A percentile compares a stretch with the other conserved stretches of the same genome.
Conservation (phyloP, 2,113 vertebrate species). For the Equus quagga region DNA sequence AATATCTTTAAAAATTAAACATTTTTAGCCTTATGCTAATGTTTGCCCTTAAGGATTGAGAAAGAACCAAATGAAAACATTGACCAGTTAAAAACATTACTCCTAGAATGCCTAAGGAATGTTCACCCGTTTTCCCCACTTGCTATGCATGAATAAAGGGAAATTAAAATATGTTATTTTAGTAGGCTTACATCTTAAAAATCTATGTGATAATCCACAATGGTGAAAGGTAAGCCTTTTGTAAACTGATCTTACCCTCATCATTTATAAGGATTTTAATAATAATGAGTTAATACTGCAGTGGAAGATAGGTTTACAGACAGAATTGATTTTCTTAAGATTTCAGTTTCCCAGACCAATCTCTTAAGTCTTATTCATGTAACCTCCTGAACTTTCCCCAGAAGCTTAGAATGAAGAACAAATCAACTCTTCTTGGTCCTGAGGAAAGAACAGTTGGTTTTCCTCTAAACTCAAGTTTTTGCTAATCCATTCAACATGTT, state of each 20-base stretch:
- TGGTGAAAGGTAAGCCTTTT: neutral
- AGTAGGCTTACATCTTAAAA: slow-evolving; percentile 18
- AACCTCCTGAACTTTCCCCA: slow-evolving; percentile 22
- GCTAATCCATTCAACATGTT: neutral
- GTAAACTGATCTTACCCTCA: neutral
- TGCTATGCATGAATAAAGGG: slow-evolving; percentile 12
- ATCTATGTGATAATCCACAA: slow-evolving; percentile 21
- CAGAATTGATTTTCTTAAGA: slow-evolving; percentile 38
- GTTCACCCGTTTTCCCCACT: slow-evolving; percentile 1
- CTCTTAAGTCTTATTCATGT: neutral
- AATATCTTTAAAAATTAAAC: slow-evolving; percentile 67
- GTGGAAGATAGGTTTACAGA: slow-evolving; percentile 14
- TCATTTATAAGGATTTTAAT: slow-evolving; percentile 54
- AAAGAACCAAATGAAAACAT: slow-evolving; percentile 72
- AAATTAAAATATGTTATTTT: slow-evolving; percentile 52
- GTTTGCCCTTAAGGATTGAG: slow-evolving; percentile 62
- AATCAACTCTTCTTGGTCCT: neutral
- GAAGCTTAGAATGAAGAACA: neutral
- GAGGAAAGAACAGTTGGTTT: slow-evolving; percentile 26
- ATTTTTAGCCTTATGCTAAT: slow-evolving; percentile 74
- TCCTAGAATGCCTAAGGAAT: slow-evolving; percentile 65
- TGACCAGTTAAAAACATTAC: slow-evolving; percentile 48
- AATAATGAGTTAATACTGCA: slow-evolving; percentile 6
- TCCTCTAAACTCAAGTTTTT: slow-evolving; percentile 36
- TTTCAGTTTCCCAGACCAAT: slow-evolving; percentile 37